phyloP scores from a whole-genome alignment of 2,797 vertebrate species.

The Scleropages formosus region DNA sequence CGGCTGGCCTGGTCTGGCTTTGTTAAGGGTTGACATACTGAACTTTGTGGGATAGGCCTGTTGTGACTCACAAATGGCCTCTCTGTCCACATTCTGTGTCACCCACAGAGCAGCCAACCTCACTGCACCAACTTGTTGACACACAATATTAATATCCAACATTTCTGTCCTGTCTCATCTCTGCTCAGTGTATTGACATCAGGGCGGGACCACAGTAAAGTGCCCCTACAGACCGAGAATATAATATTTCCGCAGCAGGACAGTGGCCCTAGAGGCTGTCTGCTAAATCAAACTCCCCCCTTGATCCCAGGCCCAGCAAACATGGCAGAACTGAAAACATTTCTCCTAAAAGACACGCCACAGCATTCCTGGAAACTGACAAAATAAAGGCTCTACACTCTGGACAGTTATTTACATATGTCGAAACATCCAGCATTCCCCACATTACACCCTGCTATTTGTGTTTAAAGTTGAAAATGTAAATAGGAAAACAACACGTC shows the following conservation, averaged over 20 bases:
- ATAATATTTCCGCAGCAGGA: background rate
- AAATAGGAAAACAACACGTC: background rate
- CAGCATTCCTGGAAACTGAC: background rate
- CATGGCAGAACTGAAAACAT: background rate
- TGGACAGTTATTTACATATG: background rate
- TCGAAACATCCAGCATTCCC: background rate
- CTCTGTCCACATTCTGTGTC: background rate
- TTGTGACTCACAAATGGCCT: background rate
- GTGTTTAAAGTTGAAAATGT: background rate
- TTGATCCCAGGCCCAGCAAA: background rate
- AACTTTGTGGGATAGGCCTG: background rate
- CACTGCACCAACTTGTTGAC: slow-evolving; percentile 26
- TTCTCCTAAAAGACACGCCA: background rate
- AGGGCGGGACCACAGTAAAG: background rate
- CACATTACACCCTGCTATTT: slow-evolving; percentile 7
- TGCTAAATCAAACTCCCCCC: background rate
- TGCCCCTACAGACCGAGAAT: background rate
- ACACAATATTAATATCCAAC: slow-evolving; percentile 42
- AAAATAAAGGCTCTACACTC: background rate
- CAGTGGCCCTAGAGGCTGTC: no score
- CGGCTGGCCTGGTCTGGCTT: background rate
- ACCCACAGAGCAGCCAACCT: background rate
- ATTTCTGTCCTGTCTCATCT: slow-evolving; percentile 2
- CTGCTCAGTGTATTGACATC: background rate
- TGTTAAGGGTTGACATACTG: background rate